phyloP scores from a whole-genome alignment of 2,113 vertebrate genomes.

The Panthera leo region DNA sequence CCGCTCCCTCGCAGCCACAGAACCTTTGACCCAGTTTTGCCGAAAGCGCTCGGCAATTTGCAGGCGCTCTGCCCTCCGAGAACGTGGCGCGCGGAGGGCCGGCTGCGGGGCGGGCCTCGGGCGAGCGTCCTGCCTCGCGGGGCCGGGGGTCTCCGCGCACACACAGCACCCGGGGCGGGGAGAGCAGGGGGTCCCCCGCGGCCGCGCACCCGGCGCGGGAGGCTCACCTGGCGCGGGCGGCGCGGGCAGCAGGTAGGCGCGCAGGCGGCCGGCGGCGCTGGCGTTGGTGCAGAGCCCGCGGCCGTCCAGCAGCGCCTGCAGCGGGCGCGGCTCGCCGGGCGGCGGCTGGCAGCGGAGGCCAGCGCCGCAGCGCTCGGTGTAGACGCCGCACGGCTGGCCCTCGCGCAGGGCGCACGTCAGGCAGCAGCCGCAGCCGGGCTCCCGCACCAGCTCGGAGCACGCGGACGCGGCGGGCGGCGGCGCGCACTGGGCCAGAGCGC shows the following conservation, averaged over 20 bases:
- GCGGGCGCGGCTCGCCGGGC: constrained; percentile 87
- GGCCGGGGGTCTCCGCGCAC: neutral
- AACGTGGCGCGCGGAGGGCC: neutral
- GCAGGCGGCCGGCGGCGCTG: constrained; percentile 66
- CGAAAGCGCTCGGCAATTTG: neutral
- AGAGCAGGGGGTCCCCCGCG: too few species aligned
- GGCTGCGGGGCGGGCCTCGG: neutral
- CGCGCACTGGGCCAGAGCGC: constrained; percentile 89
- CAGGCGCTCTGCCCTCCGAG: neutral
- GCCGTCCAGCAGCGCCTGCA: constrained; percentile 93
- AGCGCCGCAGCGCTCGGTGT: constrained; percentile 92
- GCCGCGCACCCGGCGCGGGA: neutral
- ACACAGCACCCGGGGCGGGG: too few species aligned
- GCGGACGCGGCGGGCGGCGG: constrained; percentile 84
- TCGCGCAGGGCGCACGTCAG: constrained; percentile 90
- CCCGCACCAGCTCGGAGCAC: constrained; percentile 90
- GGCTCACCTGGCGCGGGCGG: constrained; percentile 87
- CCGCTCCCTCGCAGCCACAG: neutral
- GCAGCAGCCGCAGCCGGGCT: constrained; percentile 96
- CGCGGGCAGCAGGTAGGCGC: constrained; percentile 73
- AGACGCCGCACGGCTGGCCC: constrained; percentile 92
- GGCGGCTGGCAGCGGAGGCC: constrained; percentile 89
- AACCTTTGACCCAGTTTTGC: neutral
- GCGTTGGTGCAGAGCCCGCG: constrained; percentile 90
- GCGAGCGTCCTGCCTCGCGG: too few species aligned